Conservation (phyloP, 2,797 vertebrate species). For the Cirrhinus molitorella region DNA sequence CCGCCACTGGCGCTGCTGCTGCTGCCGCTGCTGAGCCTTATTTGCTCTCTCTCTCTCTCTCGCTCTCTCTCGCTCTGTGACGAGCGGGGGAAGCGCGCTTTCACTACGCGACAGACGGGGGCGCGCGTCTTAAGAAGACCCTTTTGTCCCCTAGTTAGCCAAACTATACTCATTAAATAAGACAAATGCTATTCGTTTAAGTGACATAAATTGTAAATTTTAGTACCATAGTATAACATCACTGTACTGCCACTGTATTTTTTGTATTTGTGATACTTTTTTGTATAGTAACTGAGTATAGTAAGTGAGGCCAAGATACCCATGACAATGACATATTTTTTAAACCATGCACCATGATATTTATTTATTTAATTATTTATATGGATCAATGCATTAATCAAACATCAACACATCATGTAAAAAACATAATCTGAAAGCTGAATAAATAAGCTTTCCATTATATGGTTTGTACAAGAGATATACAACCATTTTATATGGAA, state of each 20-base stretch:
- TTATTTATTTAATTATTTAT: too few species aligned
- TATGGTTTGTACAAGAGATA: too few species aligned
- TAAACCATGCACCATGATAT: not conserved
- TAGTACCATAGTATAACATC: not conserved
- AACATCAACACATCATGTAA: too few species aligned
- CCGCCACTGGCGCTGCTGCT: constrained; percentile 64
- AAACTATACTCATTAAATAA: constrained; percentile 69
- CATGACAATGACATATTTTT: not conserved
- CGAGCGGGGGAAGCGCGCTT: constrained; percentile 75
- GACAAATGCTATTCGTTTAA: constrained; percentile 48
- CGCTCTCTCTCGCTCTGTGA: constrained; percentile 54
- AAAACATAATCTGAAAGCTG: too few species aligned
- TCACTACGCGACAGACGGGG: constrained; percentile 76
- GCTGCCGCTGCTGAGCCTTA: constrained; percentile 71
- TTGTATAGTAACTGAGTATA: not conserved
- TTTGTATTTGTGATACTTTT: not conserved
- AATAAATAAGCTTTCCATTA: too few species aligned
- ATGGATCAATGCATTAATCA: too few species aligned
- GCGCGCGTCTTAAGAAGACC: constrained; percentile 75
- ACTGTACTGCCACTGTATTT: not conserved
- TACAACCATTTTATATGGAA: too few species aligned
- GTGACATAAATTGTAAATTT: not conserved
- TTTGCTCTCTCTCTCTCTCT: constrained; percentile 37
- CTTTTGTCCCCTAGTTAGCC: constrained; percentile 40
- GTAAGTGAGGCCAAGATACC: not conserved